Base-by-base conservation (phyloP, 2,797 vertebrate genomes). In the Microchirus variegatus region DNA sequence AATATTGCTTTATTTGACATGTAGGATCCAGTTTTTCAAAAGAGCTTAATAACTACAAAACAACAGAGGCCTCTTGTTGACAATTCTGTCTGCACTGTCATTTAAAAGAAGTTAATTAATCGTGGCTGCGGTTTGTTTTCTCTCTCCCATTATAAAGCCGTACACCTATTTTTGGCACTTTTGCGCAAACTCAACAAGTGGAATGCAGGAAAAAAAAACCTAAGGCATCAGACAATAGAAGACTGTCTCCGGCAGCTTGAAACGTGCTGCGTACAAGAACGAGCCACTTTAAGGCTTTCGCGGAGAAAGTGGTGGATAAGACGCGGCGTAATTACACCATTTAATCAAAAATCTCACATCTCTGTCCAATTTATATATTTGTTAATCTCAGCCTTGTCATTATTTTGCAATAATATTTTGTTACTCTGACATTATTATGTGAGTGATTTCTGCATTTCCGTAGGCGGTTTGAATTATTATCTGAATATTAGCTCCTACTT, bases 61-160 rank as follows among this genome's bases (percentile, higher is more conserved):
- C 64, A 77, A 73, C 52, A 22, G 14, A 70, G 63, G 53, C 76
- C 60, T 81, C 59, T 75, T 75, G 70, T 77, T 85, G 83, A 82
- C 73, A 73, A 82, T 69, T 86, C 71, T 66, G 75, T 84, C 75
- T 50, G 47, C 69, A 49, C 80, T n/a, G 74, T 85, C 75, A 75
- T 77, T 78, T 84, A 78, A 73, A 78, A n/a, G n/a, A 77, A 82
- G 59, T 68, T 78, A 85, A 82, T 88, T 87, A 91, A 88, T 81
- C 78, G 76, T 48, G 55, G 44, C 63, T 86, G 86, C 17, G 73
- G 85, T 78, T 82, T 65, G 72, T 67, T 59, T 64, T 76, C 62
- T 78, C 53, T 63, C 68, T 36, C 53, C 67, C 69, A 77, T 82
- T 75, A 74, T 59, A 50, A 71, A 74, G 60, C 67, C 75, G 56